Conservation (phyloP, 2,888 invertebrate species). For the Aporophyla lueneburgensis region DNA sequence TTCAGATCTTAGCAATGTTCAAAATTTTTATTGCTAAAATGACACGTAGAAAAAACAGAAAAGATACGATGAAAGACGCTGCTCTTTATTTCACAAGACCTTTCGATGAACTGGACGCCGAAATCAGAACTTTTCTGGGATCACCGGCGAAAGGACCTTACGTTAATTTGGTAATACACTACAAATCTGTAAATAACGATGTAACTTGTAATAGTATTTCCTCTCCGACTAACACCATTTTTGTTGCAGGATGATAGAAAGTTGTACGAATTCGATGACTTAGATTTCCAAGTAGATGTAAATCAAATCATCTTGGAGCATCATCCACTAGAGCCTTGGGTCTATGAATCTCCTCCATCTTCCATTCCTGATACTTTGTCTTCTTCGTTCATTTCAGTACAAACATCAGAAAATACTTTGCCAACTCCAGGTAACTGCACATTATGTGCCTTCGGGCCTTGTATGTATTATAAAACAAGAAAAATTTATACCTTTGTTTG, state of each 20-base stretch:
- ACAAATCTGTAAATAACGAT: neutral
- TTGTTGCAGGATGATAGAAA: constrained; percentile 56
- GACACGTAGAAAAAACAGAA: constrained; percentile 70
- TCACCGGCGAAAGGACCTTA: constrained; percentile 69
- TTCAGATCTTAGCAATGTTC: constrained; percentile 79
- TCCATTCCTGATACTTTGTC: constrained; percentile 77
- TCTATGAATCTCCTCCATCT: constrained; percentile 53
- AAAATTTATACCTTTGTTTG: neutral
- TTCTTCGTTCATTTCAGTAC: constrained; percentile 83
- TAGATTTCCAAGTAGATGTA: constrained; percentile 72
- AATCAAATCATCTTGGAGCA: constrained; percentile 72
- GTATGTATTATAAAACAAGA: neutral
- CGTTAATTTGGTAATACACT: constrained; percentile 65
- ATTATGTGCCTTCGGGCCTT: neutral
- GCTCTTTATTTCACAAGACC: constrained; percentile 78
- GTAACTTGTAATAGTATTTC: neutral
- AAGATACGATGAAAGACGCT: constrained; percentile 74
- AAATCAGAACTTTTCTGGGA: constrained; percentile 73
- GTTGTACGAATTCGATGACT: constrained; percentile 68
- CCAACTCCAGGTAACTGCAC: constrained; percentile 82
- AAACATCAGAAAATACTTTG: constrained; percentile 82
- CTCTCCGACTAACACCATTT: neutral
- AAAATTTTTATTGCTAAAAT: constrained; percentile 77
- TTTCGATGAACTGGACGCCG: constrained; percentile 72
- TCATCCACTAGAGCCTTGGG: constrained; percentile 69